Conservation (phyloP, 2,888 invertebrate genomes). For the Adineta ricciae region DNA sequence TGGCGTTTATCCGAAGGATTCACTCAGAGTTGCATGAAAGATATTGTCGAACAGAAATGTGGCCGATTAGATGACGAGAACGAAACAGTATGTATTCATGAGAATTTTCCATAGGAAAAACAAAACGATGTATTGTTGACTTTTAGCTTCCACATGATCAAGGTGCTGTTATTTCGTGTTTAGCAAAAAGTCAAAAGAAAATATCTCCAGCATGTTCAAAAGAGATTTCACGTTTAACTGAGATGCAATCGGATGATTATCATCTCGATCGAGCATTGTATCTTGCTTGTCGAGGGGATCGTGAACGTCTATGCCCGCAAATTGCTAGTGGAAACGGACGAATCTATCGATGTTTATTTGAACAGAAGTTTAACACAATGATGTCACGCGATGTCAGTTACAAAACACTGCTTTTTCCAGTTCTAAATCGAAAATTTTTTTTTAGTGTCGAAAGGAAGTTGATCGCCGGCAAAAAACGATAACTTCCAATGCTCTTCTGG, state of each 20-base stretch:
- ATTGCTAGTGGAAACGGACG: constrained; percentile 67
- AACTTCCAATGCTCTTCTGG: constrained; percentile 77
- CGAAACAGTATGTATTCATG: constrained; percentile 35
- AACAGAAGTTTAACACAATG: constrained; percentile 65
- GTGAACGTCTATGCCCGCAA: constrained; percentile 62
- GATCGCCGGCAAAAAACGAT: constrained; percentile 74
- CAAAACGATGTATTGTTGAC: neutral
- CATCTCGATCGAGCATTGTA: constrained; percentile 78
- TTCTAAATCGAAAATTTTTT: no score
- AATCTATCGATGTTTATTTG: constrained; percentile 64
- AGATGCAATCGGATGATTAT: constrained; percentile 60
- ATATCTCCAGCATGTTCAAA: constrained; percentile 63
- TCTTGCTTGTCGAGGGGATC: constrained; percentile 75
- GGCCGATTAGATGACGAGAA: constrained; percentile 60
- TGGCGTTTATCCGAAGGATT: constrained; percentile 73
- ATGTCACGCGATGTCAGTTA: constrained; percentile 48
- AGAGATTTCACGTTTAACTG: constrained; percentile 68
- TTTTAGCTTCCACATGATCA: constrained; percentile 57
- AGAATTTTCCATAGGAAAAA: neutral
- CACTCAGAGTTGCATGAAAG: constrained; percentile 64
- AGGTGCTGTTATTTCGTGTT: constrained; percentile 70
- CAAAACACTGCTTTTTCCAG: no score
- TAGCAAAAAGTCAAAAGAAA: constrained; percentile 58
- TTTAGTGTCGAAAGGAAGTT: constrained; percentile 68
- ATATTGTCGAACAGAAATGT: constrained; percentile 66